Conservation (phyloP, 2,888 invertebrate genomes). For the Malachius bipustulatus region DNA sequence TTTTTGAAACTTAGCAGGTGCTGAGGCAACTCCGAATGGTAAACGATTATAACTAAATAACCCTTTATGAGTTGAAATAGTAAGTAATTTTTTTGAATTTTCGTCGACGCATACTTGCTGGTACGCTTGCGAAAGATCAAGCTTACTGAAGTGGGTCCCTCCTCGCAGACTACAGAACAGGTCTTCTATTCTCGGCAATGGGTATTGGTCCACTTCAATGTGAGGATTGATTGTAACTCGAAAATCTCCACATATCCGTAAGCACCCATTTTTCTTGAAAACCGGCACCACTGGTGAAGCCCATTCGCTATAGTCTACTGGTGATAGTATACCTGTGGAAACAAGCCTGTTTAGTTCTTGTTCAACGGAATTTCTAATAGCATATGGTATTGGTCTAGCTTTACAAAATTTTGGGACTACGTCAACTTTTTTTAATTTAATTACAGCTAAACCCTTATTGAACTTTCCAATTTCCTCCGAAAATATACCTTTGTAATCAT, state of each 20-base stretch:
- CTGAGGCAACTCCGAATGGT: constrained; percentile 12
- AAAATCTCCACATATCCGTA: constrained; percentile 10
- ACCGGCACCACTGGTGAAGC: background rate
- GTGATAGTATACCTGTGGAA: constrained; percentile 13
- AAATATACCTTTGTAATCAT: constrained; percentile 11
- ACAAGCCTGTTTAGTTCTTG: constrained; percentile 12
- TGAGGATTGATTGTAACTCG: constrained; percentile 8
- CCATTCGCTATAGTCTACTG: background rate
- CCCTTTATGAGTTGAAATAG: constrained; percentile 15
- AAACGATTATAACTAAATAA: constrained; percentile 13
- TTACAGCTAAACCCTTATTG: constrained; percentile 7
- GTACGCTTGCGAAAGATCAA: constrained; percentile 14
- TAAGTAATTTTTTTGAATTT: constrained; percentile 11
- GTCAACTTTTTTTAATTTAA: constrained; percentile 9
- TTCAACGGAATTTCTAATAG: constrained; percentile 8
- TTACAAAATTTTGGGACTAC: constrained; percentile 9
- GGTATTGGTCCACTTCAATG: constrained; percentile 7
- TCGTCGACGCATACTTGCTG: constrained; percentile 15
- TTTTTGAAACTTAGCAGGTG: constrained; percentile 25
- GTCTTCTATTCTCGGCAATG: constrained; percentile 8
- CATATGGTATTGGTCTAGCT: constrained; percentile 9
- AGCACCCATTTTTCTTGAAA: background rate
- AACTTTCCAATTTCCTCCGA: constrained; percentile 13
- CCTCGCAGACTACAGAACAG: constrained; percentile 10
- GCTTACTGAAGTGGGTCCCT: constrained; percentile 9